A percentile compares a stretch with the other conserved stretches of the same genome.
Evolutionary conservation across 2,797 vertebrate species (phyloP).

Genomic region (Ispidina picta): DNA sequence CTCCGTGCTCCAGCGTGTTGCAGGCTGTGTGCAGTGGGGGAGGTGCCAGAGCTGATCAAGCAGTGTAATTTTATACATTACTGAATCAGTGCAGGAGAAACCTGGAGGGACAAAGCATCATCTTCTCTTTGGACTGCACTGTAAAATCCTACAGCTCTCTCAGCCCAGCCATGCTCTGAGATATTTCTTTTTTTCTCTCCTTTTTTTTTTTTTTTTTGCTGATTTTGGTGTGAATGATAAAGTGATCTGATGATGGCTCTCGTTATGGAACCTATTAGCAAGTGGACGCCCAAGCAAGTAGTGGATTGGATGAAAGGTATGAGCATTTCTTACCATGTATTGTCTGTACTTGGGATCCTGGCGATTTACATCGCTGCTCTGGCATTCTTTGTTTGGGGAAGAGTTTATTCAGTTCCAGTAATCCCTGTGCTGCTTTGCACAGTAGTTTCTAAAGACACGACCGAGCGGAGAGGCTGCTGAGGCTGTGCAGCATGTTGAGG

Average conservation of each 20-base stretch:
- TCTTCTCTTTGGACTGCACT: slow-evolving; percentile 83
- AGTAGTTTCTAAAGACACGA: slow-evolving; percentile 49
- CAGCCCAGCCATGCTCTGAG: slow-evolving; percentile 84
- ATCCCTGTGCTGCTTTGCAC: slow-evolving; percentile 44
- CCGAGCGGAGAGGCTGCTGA: slow-evolving; percentile 28
- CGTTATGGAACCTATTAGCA: slow-evolving; percentile 94
- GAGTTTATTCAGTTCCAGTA: slow-evolving; percentile 61
- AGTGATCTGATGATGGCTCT: slow-evolving; percentile 88
- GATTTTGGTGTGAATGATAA: slow-evolving; percentile 83
- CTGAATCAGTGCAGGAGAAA: slow-evolving; percentile 78
- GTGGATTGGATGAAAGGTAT: slow-evolving; percentile 96
- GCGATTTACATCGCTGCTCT: slow-evolving; percentile 24
- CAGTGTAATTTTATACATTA: slow-evolving; percentile 79
- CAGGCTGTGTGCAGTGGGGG: slow-evolving; percentile 85
- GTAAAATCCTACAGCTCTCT: slow-evolving; percentile 72
- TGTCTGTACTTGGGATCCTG: slow-evolving; percentile 35
- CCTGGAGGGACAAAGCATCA: slow-evolving; percentile 75
- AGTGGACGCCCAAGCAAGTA: slow-evolving; percentile 93
- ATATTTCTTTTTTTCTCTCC: slow-evolving; percentile 52
- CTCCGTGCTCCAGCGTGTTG: slow-evolving; percentile 84
- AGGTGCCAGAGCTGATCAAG: slow-evolving; percentile 80
- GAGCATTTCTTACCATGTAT: slow-evolving; percentile 53
- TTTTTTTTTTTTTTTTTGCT: slow-evolving; percentile 48
- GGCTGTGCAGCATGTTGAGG: slow-evolving; percentile 29
- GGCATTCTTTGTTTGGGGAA: slow-evolving; percentile 43